Percentiles rank a stretch among this genome's conserved stretches.
These are phyloP conservation scores for Holacanthella duospinosa DNA, from an alignment of 2,888 invertebrate genomes.

Conservation along the genomic window DNA sequence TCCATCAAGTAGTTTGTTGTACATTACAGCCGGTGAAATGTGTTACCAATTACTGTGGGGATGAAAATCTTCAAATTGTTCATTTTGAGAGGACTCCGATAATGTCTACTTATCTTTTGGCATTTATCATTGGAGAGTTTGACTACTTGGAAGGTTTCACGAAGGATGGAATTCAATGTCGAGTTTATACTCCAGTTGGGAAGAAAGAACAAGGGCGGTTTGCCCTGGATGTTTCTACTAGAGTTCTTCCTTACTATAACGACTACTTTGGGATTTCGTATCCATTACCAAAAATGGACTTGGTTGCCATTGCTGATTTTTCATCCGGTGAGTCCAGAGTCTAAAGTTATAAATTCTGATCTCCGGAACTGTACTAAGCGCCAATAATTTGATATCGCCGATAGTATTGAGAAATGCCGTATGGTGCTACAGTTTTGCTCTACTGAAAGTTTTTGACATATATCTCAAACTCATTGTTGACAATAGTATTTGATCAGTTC, in stretches of 20 bases:
- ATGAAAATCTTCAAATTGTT: conserved; percentile 48
- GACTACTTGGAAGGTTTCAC: conserved; percentile 47
- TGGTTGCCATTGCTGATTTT: conserved; percentile 53
- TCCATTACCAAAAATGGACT: conserved; percentile 50
- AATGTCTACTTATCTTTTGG: conserved; percentile 52
- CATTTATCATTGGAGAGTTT: conserved; percentile 50
- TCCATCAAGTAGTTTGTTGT: no score
- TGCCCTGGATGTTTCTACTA: conserved; percentile 47
- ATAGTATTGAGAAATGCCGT: no score
- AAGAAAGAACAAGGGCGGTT: conserved; percentile 48
- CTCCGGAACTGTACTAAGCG: no score
- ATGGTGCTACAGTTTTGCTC: no score
- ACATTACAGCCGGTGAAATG: conserved; percentile 11
- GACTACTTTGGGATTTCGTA: conserved; percentile 48
- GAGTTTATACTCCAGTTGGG: conserved; percentile 42
- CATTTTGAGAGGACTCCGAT: conserved; percentile 54
- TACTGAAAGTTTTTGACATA: no score
- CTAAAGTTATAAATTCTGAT: no score
- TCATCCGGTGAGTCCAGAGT: conserved; percentile 64
- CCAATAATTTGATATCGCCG: no score
- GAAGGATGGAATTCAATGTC: conserved; percentile 42
- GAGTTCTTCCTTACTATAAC: conserved; percentile 48
- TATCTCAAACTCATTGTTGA: no score
- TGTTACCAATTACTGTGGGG: conserved; percentile 28
- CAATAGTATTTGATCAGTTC: conserved; percentile 40